Evolutionary conservation across 2,797 vertebrate species (phyloP).

Genomic region (Bryconaethiops microstoma): DNA sequence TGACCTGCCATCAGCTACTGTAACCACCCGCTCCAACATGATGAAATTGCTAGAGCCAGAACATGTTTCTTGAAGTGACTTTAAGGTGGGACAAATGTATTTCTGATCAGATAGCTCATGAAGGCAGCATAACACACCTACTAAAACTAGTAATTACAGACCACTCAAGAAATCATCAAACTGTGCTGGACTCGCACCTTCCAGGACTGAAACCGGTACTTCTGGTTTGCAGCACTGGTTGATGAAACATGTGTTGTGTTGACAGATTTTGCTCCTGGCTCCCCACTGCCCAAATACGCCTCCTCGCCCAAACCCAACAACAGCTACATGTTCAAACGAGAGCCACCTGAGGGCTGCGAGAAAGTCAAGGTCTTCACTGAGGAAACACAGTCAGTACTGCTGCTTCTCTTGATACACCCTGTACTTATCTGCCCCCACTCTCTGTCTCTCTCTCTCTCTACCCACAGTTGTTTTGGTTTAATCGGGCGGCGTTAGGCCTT

Average conservation of each 20-base stretch:
- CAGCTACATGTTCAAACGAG: constrained; percentile 90
- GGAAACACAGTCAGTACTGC: constrained; percentile 84
- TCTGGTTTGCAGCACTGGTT: not conserved
- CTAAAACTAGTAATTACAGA: not conserved
- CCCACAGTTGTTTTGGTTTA: constrained; percentile 27
- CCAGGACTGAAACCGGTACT: not conserved
- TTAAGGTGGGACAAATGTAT: no score
- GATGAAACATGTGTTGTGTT: constrained; percentile 10
- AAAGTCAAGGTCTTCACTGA: constrained; percentile 87
- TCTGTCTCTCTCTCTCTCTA: not conserved
- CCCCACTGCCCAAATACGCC: constrained; percentile 86
- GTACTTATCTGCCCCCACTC: constrained; percentile 16
- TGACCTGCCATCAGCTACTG: no score
- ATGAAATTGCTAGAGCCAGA: no score
- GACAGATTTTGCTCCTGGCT: constrained; percentile 61
- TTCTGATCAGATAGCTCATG: no score
- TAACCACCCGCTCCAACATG: no score
- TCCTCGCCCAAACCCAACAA: constrained; percentile 90
- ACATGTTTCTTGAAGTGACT: no score
- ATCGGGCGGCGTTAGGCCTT: constrained; percentile 28
- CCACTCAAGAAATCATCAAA: not conserved
- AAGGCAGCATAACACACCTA: not conserved
- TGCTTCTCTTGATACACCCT: constrained; percentile 14
- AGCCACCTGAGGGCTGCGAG: constrained; percentile 89
- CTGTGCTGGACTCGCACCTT: not conserved